Conservation (phyloP, 2,113 vertebrate genomes). For the Psittacus erithacus region DNA sequence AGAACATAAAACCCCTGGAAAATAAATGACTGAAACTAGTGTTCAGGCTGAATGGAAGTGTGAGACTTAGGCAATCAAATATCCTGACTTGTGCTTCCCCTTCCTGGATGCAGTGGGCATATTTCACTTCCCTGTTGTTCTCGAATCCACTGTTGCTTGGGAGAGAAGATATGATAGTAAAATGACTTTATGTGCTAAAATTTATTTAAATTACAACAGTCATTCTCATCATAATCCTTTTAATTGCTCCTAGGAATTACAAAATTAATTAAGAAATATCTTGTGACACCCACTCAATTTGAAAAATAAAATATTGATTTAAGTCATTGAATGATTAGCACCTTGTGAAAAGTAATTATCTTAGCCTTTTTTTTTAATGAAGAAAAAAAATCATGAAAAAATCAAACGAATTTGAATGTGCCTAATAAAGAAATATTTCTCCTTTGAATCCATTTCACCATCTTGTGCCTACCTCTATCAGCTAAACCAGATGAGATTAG, state of each 20-base stretch:
- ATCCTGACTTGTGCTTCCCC: background rate
- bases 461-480: conserved; percentile 22
- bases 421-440: conserved; percentile 1
- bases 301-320: conserved; percentile 68
- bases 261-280: conserved; percentile 69
- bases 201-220: conserved; percentile 59
- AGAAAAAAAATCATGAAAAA: background rate
- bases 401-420: background rate
- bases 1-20: background rate
- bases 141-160: conserved; percentile 22
- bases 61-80: background rate
- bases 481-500: conserved; percentile 50
- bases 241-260: conserved; percentile 62
- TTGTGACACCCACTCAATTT: conserved; percentile 37
- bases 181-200: conserved; percentile 49
- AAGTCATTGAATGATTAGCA: conserved; percentile 21
- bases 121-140: conserved; percentile 33
- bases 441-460: conserved; percentile 15
- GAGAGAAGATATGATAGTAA: background rate
- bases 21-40: background rate
- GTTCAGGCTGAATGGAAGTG: background rate
- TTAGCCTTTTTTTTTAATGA: background rate
- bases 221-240: conserved; percentile 47
- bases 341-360: conserved; percentile 13
- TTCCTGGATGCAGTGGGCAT: background rate